These are phyloP conservation scores for Heliangelus exortis DNA, from an alignment of 2,797 vertebrate genomes.

Conservation along the genomic window DNA sequence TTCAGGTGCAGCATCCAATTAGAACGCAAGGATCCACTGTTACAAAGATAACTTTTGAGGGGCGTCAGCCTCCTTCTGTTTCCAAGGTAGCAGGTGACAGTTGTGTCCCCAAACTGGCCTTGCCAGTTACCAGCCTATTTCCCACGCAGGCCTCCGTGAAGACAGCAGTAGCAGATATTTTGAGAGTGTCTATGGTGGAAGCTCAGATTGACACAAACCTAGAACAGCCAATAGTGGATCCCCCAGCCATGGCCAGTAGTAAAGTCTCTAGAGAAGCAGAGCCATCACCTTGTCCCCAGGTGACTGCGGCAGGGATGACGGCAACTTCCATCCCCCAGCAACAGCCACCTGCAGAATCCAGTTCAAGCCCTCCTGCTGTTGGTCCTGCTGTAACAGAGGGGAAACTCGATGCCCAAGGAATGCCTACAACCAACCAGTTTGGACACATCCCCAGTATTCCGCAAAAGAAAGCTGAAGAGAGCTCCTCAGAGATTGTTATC, in stretches of 20 bases:
- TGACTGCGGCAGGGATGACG: conserved; percentile 69
- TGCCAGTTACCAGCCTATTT: conserved; percentile 86
- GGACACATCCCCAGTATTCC: conserved; percentile 86
- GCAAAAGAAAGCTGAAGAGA: conserved; percentile 82
- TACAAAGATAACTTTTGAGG: conserved; percentile 94
- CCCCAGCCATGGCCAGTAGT: conserved; percentile 80
- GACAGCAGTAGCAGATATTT: conserved; percentile 90
- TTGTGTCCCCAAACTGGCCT: conserved; percentile 83
- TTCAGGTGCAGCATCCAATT: conserved; percentile 89
- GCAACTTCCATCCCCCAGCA: conserved; percentile 76
- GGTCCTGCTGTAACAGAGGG: conserved; percentile 73
- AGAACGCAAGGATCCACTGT: conserved; percentile 93
- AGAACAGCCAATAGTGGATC: conserved; percentile 89
- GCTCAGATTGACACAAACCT: conserved; percentile 91
- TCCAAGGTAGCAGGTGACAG: conserved; percentile 86
- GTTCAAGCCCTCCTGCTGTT: conserved; percentile 74
- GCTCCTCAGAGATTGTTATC: conserved; percentile 81
- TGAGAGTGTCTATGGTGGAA: conserved; percentile 99
- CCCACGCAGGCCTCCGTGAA: conserved; percentile 81
- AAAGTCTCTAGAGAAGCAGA: conserved; percentile 73
- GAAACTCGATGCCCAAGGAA: conserved; percentile 71
- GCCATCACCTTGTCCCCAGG: conserved; percentile 78
- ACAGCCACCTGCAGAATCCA: conserved; percentile 75
- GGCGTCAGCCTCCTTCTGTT: conserved; percentile 84
- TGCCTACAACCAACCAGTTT: conserved; percentile 80